These are phyloP conservation scores for Cenopis cana DNA, from an alignment of 2,888 invertebrate genomes.

Conservation along the genomic window DNA sequence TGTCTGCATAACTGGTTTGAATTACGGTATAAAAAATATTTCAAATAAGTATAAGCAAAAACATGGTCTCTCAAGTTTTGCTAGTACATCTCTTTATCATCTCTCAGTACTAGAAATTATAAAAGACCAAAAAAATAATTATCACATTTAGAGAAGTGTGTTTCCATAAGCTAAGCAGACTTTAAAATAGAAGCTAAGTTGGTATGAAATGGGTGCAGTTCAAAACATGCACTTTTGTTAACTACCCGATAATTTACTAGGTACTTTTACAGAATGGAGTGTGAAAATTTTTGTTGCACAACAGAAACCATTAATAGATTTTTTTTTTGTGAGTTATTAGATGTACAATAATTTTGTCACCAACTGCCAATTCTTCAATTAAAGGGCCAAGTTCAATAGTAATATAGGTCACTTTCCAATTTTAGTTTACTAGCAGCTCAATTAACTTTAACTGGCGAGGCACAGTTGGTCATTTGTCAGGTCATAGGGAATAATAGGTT, in stretches of 20 bases:
- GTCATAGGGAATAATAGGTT: constrained; percentile 11
- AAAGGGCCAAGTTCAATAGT: neutral
- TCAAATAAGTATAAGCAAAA: too few relatives aligned
- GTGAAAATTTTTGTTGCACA: neutral
- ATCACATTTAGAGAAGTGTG: neutral
- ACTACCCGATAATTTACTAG: neutral
- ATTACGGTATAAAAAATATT: neutral
- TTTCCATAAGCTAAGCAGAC: neutral
- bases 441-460: neutral
- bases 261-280: neutral
- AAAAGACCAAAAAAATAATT: too few relatives aligned
- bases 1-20: neutral
- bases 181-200: neutral
- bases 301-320: neutral
- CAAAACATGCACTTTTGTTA: neutral
- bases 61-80: neutral
- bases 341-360: neutral
- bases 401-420: neutral
- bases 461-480: constrained; percentile 9
- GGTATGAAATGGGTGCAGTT: neutral
- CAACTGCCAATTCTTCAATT: neutral
- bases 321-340: neutral
- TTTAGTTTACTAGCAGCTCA: neutral
- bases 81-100: neutral
- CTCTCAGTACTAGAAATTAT: too few relatives aligned